Evolutionary conservation across 2,888 invertebrate species (phyloP).

Genomic region (Metopia argyrocephala): DNA sequence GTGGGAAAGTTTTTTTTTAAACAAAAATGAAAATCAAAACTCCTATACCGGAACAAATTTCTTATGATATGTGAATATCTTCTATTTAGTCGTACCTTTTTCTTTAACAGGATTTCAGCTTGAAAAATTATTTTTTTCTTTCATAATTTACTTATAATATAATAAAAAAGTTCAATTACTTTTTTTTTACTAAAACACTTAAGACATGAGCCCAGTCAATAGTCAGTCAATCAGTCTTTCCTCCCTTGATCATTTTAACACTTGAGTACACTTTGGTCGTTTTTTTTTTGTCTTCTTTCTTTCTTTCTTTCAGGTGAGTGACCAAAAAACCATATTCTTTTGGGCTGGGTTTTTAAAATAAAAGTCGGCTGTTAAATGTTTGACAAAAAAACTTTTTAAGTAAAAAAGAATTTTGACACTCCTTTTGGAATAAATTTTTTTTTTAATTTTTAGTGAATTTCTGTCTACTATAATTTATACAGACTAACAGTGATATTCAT

Average conservation of each 20-base stretch:
- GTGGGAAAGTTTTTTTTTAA: neutral
- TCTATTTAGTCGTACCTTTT: neutral
- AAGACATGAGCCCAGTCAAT: neutral
- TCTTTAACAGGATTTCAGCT: neutral
- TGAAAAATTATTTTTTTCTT: neutral
- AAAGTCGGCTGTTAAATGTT: neutral
- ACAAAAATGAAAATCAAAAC: neutral
- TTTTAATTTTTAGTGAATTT: neutral
- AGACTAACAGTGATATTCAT: constrained; percentile 2
- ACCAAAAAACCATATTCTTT: neutral
- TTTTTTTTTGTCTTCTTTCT: neutral
- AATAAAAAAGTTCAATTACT: neutral
- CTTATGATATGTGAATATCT: neutral
- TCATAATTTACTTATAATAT: constrained; percentile 4
- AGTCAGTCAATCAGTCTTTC: neutral
- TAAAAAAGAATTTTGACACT: constrained; percentile 18
- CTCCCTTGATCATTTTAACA: neutral
- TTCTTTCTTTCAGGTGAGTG: neutral
- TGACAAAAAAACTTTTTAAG: neutral
- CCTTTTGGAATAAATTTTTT: neutral
- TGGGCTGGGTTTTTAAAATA: constrained; percentile 11
- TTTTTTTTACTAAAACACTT: neutral
- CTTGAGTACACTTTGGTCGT: constrained; percentile 16
- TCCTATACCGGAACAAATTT: neutral
- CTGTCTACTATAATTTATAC: constrained; percentile 8